Percentiles rank a stretch among this genome's conserved stretches.
Evolutionary conservation across 1,140 invertebrate genomes (phyloP).

Genomic region (Oreohelix idahoensis): DNA sequence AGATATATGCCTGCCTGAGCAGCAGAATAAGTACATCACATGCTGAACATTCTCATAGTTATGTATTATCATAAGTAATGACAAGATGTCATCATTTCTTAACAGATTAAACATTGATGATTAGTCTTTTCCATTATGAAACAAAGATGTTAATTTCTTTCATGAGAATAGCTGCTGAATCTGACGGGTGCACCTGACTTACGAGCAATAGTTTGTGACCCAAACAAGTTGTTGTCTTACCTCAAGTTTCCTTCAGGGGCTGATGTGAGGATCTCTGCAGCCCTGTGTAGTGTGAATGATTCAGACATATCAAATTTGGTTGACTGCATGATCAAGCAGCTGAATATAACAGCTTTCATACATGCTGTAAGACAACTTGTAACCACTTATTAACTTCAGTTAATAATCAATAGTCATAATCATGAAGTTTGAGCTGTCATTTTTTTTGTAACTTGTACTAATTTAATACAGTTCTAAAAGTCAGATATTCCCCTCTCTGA

Average conservation of each 20-base stretch:
- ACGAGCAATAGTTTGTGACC: constrained; percentile 52
- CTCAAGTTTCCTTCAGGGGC: constrained; percentile 45
- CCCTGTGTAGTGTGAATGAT: constrained; percentile 52
- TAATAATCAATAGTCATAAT: not conserved
- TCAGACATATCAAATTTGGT: constrained; percentile 48
- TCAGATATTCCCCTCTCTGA: not conserved
- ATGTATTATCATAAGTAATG: no score
- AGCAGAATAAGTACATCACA: no score
- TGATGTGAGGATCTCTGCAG: constrained; percentile 41
- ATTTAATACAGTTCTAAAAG: not conserved
- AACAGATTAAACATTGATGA: not conserved
- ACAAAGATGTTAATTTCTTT: not conserved
- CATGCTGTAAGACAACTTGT: constrained; percentile 46
- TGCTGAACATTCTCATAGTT: no score
- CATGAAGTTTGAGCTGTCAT: not conserved
- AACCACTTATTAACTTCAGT: no score
- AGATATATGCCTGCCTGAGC: no score
- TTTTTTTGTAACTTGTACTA: not conserved
- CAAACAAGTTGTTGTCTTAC: constrained; percentile 44
- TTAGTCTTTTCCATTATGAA: not conserved
- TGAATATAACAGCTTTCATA: constrained; percentile 54
- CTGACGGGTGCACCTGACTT: constrained; percentile 50
- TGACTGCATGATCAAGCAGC: constrained; percentile 42
- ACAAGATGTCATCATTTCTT: no score
- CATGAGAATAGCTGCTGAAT: constrained; percentile 39